Base-by-base conservation (phyloP, 2,797 vertebrate genomes). In the Holocentrus rufus region DNA sequence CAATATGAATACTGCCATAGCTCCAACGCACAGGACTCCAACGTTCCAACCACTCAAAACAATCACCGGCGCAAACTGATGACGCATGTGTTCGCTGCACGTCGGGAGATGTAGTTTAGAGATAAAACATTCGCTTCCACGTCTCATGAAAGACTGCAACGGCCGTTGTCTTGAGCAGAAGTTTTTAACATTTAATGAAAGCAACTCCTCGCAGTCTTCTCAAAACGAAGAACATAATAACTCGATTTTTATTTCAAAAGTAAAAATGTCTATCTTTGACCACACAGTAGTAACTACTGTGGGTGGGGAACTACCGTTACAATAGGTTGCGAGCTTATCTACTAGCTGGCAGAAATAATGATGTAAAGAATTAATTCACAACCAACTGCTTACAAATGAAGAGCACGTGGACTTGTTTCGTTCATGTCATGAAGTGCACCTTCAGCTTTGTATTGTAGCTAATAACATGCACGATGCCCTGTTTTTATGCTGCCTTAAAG, bases 91-190 rank as follows among this genome's bases (percentile, higher is more conserved):
- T 0, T 0, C n/a, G 0, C 42, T 80, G 77, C 66, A 76, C 46
- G 36, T 2, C 68, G 93, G 92, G 87, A 53, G 69, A 72, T 89
- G 90, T 74, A 62, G 92, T 94, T 83, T n/a, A n/a, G n/a, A n/a
- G 5, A 0, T 4, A 18, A 7, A 20, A 7, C 7, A 30, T 9
- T 47, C 13, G 2, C 7, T 39, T 7, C 7, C 6, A 39, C 36
- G 30, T 9, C 36, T 11, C 36, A 8, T 10, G 10, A 4, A 44
- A 15, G 39, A 44, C 39, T 4, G 13, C 1, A 2, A 14, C 4
- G 39, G 39, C 14, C 4, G 7, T n/a, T 49, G 46, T 49, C 18
- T 49, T 49, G 30, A n/a, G n/a, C n/a, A 7, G 30, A 31, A 31
- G 30, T 31, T 31, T 31, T n/a, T n/a, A n/a, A n/a, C n/a, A n/a